Percentiles rank a stretch among this genome's conserved stretches.
These are phyloP conservation scores for silkworm (Bombyx mori) DNA, from an alignment of 1,140 invertebrate species.

Conservation along the genomic window ASM3026992v2 NC_085112.1:5966001-5966500, in stretches of 20 bases:
- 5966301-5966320: no score
- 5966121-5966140: constrained; percentile 69
- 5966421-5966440: no score
- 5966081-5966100: constrained; percentile 69
- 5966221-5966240: constrained; percentile 32
- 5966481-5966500: no score
- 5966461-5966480: no score
- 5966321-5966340: no score
- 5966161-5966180: constrained; percentile 71
- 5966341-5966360: no score
- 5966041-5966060: constrained; percentile 44
- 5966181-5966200: constrained; percentile 73
- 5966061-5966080: constrained; percentile 65
- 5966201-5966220: constrained; percentile 73
- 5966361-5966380: no score
- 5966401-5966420: no score
- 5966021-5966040: constrained; percentile 44
- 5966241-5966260: constrained; percentile 20
- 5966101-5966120: constrained; percentile 61
- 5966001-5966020: constrained; percentile 51
- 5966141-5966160: constrained; percentile 74
- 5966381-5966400: no score
- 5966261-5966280: constrained; percentile 20
- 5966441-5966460: no score
- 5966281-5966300: no score